Percentiles rank a stretch among this genome's conserved stretches.
Conservation (phyloP, 2,113 vertebrate species). For the Callochromis pleurospilus region DNA sequence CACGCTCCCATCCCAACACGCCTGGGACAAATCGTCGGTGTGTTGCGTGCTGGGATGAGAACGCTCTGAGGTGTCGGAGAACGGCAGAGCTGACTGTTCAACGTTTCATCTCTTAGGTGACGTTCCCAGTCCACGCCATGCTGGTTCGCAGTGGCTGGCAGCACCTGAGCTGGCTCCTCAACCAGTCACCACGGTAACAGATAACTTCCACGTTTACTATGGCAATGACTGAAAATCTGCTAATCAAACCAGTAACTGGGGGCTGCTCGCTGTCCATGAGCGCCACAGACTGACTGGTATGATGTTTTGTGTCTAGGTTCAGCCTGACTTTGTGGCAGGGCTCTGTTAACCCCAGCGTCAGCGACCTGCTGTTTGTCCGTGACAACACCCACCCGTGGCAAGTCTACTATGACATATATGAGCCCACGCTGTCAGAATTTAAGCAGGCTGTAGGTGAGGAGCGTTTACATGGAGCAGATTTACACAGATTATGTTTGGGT, state of each 20-base stretch:
- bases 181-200: slow-evolving; percentile 75
- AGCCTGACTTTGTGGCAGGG: slow-evolving; percentile 83
- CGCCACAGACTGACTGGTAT: neutral
- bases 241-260: neutral
- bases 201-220: neutral
- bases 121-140: slow-evolving; percentile 74
- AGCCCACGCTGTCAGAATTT: slow-evolving; percentile 76
- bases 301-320: slow-evolving; percentile 61
- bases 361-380: slow-evolving; percentile 79
- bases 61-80: neutral
- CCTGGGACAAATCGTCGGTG: neutral
- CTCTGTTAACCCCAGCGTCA: slow-evolving; percentile 58
- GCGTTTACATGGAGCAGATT: neutral
- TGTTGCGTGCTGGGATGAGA: neutral
- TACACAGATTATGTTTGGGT: neutral
- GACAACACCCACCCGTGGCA: slow-evolving; percentile 71
- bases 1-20: neutral
- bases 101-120: slow-evolving; percentile 44
- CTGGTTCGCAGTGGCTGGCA: slow-evolving; percentile 73
- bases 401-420: slow-evolving; percentile 83
- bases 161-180: slow-evolving; percentile 81
- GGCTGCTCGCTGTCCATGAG: neutral
- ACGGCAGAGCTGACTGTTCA: neutral
- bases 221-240: neutral
- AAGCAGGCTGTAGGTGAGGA: slow-evolving; percentile 72